These are phyloP conservation scores for Lutraria lutraria DNA, from an alignment of 2,888 invertebrate species.

Conservation along the genomic window DNA sequence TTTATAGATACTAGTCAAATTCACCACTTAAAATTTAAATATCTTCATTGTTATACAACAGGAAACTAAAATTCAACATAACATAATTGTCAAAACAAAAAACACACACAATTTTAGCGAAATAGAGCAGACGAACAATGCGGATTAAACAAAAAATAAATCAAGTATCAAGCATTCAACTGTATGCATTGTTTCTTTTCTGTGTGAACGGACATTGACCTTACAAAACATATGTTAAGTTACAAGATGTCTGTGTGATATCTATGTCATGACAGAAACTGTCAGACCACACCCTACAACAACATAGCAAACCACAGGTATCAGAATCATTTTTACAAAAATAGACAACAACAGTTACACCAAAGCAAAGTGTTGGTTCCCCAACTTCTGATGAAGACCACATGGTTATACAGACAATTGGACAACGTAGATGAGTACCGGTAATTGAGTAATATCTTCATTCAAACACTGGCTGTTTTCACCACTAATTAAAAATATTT, in stretches of 20 bases:
- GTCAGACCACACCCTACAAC: constrained; percentile 20
- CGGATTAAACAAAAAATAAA: background rate
- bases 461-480: too few relatives aligned
- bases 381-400: too few relatives aligned
- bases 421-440: too few relatives aligned
- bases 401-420: too few relatives aligned
- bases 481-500: too few relatives aligned
- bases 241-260: background rate
- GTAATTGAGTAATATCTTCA: too few relatives aligned
- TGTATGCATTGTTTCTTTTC: background rate
- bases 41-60: background rate
- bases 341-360: background rate
- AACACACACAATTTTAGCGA: background rate
- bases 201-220: background rate
- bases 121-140: background rate
- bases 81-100: background rate
- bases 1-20: too few relatives aligned
- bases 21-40: too few relatives aligned
- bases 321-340: background rate
- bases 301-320: background rate
- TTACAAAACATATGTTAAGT: background rate
- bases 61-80: background rate
- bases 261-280: background rate
- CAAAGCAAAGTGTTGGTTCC: background rate
- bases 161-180: background rate